Percentiles rank a stretch among this genome's conserved stretches.
These are phyloP conservation scores for Theristicus caerulescens DNA, from an alignment of 2,113 vertebrate genomes.

Conservation along the genomic window DNA sequence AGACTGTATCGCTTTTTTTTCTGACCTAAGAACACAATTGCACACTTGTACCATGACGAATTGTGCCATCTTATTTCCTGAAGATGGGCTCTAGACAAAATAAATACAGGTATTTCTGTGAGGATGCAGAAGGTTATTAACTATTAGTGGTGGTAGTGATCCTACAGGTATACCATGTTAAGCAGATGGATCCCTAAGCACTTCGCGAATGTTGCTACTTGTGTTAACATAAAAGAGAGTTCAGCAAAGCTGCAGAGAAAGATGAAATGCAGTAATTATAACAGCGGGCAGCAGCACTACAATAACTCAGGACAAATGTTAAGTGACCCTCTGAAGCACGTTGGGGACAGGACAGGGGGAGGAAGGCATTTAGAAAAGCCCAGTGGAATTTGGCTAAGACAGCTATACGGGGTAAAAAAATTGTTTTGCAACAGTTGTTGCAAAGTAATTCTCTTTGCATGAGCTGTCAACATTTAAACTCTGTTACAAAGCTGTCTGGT, in stretches of 20 bases:
- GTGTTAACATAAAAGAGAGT: neutral
- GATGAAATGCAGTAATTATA: neutral
- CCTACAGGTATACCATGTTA: accelerated
- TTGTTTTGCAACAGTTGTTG: neutral
- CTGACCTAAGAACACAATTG: neutral
- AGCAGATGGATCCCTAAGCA: neutral
- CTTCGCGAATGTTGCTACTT: neutral
- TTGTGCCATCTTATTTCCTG: neutral
- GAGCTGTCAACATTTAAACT: neutral
- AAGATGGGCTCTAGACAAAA: neutral
- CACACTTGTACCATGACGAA: accelerated
- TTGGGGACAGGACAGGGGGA: neutral
- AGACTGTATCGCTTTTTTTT: neutral
- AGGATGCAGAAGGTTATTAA: neutral
- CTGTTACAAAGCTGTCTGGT: neutral
- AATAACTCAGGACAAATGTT: neutral
- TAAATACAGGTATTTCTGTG: neutral
- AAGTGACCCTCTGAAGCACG: neutral
- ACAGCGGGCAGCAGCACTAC: neutral
- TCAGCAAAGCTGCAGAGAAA: neutral
- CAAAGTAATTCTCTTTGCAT: neutral
- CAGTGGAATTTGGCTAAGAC: neutral
- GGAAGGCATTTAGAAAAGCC: neutral
- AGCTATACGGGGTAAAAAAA: neutral
- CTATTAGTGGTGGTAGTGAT: neutral